Evolutionary conservation across 2,113 vertebrate species (phyloP).

Genomic region (Gnathonemus longibarbis): DNA sequence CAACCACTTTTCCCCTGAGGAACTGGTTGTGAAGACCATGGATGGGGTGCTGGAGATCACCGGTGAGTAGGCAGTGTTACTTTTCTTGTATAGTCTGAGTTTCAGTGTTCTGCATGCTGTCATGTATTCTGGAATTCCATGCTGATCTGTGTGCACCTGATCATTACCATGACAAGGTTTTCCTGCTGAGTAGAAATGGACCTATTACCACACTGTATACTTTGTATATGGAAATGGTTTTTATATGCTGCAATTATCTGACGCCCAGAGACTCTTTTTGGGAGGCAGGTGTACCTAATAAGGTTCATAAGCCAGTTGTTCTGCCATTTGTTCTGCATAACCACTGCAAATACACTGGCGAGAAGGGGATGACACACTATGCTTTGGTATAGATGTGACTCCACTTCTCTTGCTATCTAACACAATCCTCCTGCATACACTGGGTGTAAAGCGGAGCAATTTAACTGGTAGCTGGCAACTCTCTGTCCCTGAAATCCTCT

Average conservation of each 20-base stretch:
- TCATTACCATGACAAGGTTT: neutral
- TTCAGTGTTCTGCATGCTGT: neutral
- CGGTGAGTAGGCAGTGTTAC: slow-evolving; percentile 44
- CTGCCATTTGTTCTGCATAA: neutral
- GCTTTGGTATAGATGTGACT: neutral
- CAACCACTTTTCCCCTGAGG: slow-evolving; percentile 69
- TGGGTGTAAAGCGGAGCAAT: neutral
- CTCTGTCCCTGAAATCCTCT: neutral
- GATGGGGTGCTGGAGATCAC: slow-evolving; percentile 73
- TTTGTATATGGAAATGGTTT: neutral
- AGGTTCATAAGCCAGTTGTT: neutral
- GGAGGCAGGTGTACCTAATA: neutral
- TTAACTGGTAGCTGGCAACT: neutral
- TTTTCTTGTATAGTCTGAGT: neutral
- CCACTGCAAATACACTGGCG: neutral
- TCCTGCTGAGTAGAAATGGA: neutral
- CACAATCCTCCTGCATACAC: neutral
- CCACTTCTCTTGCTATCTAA: neutral
- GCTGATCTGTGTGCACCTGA: neutral
- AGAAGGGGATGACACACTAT: neutral
- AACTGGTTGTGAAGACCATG: slow-evolving; percentile 71
- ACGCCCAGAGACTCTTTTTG: neutral
- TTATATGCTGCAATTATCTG: neutral
- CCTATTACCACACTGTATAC: neutral
- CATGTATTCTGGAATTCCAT: neutral